Conservation (phyloP, 2,113 vertebrate species). For the Nestor notabilis region DNA sequence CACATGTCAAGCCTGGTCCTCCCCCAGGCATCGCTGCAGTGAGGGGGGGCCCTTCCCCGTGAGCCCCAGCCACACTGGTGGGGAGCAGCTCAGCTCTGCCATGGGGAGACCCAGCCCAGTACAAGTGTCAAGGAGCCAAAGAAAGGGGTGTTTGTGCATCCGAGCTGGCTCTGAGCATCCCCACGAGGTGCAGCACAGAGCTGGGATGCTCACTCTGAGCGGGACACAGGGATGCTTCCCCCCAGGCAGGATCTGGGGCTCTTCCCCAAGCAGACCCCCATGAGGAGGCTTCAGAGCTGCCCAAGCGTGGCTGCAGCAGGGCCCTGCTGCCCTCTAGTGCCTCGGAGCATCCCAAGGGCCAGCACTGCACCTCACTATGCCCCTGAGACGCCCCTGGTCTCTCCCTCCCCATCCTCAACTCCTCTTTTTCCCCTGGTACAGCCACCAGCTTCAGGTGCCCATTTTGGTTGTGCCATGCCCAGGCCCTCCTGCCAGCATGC, state of each 20-base stretch:
- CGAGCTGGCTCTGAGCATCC: neutral
- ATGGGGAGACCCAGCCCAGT: accelerated
- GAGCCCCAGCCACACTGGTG: accelerated
- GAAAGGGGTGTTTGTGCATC: accelerated
- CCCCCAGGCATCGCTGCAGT: accelerated
- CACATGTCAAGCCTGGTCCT: neutral
- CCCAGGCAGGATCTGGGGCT: neutral
- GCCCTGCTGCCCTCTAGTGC: slow-evolving; percentile 60
- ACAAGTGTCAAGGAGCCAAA: neutral
- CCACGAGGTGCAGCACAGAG: accelerated
- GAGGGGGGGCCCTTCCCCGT: neutral
- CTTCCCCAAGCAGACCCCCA: neutral
- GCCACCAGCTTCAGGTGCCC: neutral
- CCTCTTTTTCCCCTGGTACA: neutral
- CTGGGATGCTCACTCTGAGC: accelerated
- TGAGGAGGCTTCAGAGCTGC: accelerated
- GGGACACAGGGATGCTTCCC: neutral
- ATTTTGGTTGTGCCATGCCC: neutral
- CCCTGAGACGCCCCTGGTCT: accelerated
- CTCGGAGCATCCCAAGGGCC: neutral
- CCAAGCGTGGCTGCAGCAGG: neutral
- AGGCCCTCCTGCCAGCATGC: accelerated
- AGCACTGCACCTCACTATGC: neutral
- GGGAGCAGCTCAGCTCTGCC: neutral
- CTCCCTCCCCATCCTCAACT: neutral